A percentile compares a stretch with the other conserved stretches of the same genome.
Evolutionary conservation across 2,888 invertebrate genomes (phyloP).

Genomic region (Platerodrilus igneus): DNA sequence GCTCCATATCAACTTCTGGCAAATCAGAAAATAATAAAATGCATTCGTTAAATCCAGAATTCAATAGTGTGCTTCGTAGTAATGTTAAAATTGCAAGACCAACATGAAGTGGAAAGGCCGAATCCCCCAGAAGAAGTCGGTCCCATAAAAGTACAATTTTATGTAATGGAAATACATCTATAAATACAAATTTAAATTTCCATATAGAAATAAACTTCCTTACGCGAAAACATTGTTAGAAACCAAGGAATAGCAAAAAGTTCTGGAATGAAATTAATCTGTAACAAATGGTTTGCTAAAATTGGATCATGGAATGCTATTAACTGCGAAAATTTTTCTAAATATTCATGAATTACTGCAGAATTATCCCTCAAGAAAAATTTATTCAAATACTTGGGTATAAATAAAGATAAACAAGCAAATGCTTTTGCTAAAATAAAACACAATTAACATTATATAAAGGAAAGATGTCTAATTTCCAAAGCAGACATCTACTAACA

Average conservation of each 20-base stretch:
- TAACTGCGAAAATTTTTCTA: constrained; percentile 94
- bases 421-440: constrained; percentile 80
- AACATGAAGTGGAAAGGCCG: constrained; percentile 89
- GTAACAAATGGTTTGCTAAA: constrained; percentile 83
- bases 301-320: constrained; percentile 94
- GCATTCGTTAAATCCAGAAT: constrained; percentile 96
- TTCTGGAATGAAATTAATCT: constrained; percentile 94
- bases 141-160: constrained; percentile 99
- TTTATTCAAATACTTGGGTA: constrained; percentile 93
- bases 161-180: constrained; percentile 96
- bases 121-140: constrained; percentile 86
- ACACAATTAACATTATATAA: constrained; percentile 6
- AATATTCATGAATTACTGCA: constrained; percentile 92
- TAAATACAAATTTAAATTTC: constrained; percentile 34
- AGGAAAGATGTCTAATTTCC: too few species aligned
- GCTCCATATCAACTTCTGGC: constrained; percentile 94
- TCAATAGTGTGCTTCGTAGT: constrained; percentile 74
- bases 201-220: constrained; percentile 42
- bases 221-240: constrained; percentile 97
- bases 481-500: too few species aligned
- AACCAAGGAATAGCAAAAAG: constrained; percentile 99
- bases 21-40: constrained; percentile 97
- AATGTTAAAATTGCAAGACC: constrained; percentile 91
- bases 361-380: constrained; percentile 98
- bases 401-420: constrained; percentile 90